Evolutionary conservation across 2,888 invertebrate species (phyloP).

Genomic region (Lasioglossum calceatum): DNA sequence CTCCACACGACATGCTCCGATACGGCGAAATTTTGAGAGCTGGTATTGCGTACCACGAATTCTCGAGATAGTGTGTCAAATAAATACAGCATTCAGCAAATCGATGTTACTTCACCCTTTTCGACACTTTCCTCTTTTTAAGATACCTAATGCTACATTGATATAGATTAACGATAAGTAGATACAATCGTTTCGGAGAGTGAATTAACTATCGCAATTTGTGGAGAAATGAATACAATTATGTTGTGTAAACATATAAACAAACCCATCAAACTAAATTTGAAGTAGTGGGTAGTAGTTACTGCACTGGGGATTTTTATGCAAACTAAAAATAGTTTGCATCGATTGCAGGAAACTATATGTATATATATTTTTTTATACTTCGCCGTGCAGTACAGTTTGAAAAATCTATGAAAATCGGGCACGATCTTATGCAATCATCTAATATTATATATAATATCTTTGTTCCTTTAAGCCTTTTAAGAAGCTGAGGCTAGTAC

Average conservation of each 20-base stretch:
- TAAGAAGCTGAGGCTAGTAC: no score
- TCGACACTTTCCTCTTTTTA: neutral
- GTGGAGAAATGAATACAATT: neutral
- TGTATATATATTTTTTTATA: no score
- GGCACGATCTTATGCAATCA: no score
- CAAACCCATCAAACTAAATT: neutral
- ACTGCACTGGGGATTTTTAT: neutral
- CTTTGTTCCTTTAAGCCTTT: no score
- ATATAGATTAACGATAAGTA: neutral
- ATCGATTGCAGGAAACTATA: no score
- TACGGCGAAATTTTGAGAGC: conserved; percentile 78
- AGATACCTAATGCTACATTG: neutral
- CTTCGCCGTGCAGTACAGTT: no score
- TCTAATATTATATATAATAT: no score
- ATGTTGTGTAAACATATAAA: neutral
- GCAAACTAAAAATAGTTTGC: neutral
- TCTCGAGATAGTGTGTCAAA: conserved; percentile 74
- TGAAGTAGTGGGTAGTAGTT: neutral
- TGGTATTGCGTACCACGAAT: conserved; percentile 78
- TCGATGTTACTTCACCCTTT: conserved; percentile 75
- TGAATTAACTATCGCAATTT: neutral
- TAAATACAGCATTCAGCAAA: conserved; percentile 77
- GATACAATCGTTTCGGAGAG: neutral
- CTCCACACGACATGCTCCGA: conserved; percentile 78
- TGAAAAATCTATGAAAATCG: no score